Evolutionary conservation across 2,797 vertebrate genomes (phyloP).

Genomic region (Caiman crocodilus): DNA sequence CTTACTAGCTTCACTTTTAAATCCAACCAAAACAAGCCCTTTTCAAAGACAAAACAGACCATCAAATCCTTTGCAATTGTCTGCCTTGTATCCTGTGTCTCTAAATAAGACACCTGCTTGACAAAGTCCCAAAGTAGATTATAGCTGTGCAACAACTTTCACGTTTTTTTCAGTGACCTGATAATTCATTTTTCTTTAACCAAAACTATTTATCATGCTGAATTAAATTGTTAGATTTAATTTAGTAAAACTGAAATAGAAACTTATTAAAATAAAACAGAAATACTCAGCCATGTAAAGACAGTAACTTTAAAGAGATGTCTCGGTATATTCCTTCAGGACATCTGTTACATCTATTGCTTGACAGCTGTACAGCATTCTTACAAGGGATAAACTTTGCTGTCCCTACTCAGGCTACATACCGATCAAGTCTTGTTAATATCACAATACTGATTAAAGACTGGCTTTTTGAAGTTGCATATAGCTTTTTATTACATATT

Average conservation of each 20-base stretch:
- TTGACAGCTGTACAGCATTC: background rate
- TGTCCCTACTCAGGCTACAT: background rate
- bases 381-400: background rate
- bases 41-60: background rate
- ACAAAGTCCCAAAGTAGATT: background rate
- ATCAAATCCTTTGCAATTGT: background rate
- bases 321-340: background rate
- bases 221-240: too few relatives aligned
- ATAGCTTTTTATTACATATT: too few relatives aligned
- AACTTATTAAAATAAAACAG: background rate
- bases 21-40: background rate
- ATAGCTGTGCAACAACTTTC: background rate
- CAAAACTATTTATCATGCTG: background rate
- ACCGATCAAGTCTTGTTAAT: background rate
- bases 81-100: slow-evolving; percentile 1
- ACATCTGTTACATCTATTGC: background rate
- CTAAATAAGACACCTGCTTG: background rate
- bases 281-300: background rate
- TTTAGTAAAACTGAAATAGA: background rate
- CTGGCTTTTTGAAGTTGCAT: too few relatives aligned
- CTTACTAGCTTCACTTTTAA: background rate
- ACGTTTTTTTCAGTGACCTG: background rate
- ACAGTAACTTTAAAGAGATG: background rate
- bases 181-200: background rate
- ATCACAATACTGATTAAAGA: background rate